phyloP scores from a whole-genome alignment of 2,797 vertebrate species.

The Periparus ater region DNA sequence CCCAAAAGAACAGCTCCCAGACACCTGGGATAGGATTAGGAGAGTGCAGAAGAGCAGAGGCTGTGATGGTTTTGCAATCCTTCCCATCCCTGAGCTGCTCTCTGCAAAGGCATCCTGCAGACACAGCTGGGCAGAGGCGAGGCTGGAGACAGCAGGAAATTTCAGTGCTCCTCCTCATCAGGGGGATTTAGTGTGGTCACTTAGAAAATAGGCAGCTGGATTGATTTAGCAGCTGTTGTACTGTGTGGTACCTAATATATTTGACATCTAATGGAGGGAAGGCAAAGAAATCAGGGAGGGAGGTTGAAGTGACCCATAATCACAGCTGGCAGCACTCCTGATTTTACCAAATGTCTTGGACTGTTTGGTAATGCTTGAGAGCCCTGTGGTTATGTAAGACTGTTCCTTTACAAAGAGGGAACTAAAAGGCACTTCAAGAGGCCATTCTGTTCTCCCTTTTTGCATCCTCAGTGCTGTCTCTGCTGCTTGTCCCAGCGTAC shows the following conservation, averaged over 20 bases:
- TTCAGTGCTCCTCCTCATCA: not conserved
- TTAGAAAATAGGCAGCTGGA: not conserved
- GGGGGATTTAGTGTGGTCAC: not conserved
- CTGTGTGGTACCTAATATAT: not conserved
- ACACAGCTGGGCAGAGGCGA: not conserved
- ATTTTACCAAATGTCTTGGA: not conserved
- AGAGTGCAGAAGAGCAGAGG: not conserved
- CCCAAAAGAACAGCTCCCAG: not conserved
- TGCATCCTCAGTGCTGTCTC: not conserved
- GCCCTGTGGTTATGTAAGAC: not conserved
- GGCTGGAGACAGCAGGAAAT: constrained; percentile 23
- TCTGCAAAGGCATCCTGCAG: not conserved
- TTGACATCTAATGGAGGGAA: not conserved
- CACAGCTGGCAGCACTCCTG: not conserved
- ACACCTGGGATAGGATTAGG: constrained; percentile 3
- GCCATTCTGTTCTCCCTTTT: not conserved
- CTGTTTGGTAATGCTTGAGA: not conserved
- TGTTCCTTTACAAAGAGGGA: not conserved
- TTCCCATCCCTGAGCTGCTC: not conserved
- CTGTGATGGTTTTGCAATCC: not conserved
- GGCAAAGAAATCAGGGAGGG: not conserved
- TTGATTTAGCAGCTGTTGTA: not conserved
- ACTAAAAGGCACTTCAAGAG: not conserved
- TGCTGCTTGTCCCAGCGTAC: rapidly evolving
- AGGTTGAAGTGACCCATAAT: not conserved